A percentile compares a stretch with the other conserved stretches of the same genome.
These are phyloP conservation scores for Sinosuthora webbiana DNA, from an alignment of 2,113 vertebrate species.

Conservation along the genomic window DNA sequence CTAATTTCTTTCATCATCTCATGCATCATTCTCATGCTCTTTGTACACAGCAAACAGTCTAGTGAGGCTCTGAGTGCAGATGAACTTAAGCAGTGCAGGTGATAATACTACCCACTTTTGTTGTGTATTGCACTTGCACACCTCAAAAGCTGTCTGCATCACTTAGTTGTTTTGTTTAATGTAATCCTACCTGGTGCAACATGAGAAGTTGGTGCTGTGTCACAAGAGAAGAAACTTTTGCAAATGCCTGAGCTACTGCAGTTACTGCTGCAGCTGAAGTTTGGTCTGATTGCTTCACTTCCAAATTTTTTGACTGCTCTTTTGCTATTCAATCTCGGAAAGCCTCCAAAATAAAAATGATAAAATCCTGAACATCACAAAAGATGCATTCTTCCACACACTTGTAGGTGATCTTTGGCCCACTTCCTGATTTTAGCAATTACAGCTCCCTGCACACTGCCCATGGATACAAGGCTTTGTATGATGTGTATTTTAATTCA, in stretches of 20 bases:
- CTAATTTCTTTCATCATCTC: neutral
- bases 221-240: neutral
- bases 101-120: neutral
- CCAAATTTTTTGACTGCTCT: neutral
- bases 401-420: neutral
- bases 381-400: slow-evolving; percentile 7
- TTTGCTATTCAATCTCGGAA: neutral
- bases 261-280: neutral
- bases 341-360: slow-evolving; percentile 37
- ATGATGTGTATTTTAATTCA: neutral
- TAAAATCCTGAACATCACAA: slow-evolving; percentile 28
- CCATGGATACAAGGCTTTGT: neutral
- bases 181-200: neutral
- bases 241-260: neutral
- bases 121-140: neutral
- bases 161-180: neutral
- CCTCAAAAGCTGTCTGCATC: neutral
- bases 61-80: neutral
- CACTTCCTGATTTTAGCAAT: neutral
- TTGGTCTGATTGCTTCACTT: neutral
- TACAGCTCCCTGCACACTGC: neutral
- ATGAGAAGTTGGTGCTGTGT: neutral
- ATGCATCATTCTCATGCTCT: no score
- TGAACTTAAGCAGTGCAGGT: neutral
- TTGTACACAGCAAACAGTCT: neutral